Evolutionary conservation across 2,113 vertebrate genomes (phyloP), one percentile per base, ranked within the genome.

Genomic region (Paralichthys olivaceus): DNA sequence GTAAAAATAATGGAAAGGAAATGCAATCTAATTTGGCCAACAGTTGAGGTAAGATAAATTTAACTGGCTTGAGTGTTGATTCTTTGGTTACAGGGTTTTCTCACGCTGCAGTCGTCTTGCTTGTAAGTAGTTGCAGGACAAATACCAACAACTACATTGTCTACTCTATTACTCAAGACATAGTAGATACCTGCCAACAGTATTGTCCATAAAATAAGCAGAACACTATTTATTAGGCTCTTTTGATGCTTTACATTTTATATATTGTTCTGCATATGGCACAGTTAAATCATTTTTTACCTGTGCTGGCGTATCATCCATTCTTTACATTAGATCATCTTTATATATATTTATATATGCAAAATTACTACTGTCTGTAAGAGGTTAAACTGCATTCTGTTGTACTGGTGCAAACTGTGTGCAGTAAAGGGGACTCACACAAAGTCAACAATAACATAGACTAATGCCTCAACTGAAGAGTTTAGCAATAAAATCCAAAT

Each of bases 381-480:
- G 3, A 61, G 34, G 20, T 5, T 58, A 7, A 22, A 17, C 60
- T 60, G 23, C 45, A 71, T 58, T 55, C 29, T 1, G 0, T 53
- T 12, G 9, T 47, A 13, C 40, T 66, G 43, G 20, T 72, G 56
- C 23, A 74, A 51, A 75, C 23, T 69, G 23, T 29, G 54, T 53
- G 20, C 54, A 57, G 15, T 57, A 54, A 60, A 73, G 4, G 37
- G 17, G 43, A 62, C 34, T 64, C 47, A 60, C 25, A 80, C 69
- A 85, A 29, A 78, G 40, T 69, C 69, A 81, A 71, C 47, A 75
- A 37, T 59, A 59, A 49, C n/a, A 62, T 51, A 2, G 56, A 55
- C 2, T 26, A 22, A 0, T 53, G 51, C 23, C 45, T 69, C 29
- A 75, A n/a, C 23, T 51, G 14, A 69, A 3, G 58, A 63, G 11